These are phyloP conservation scores for Prochilodus magdalenae DNA, from an alignment of 2,113 vertebrate genomes.

Conservation along the genomic window DNA sequence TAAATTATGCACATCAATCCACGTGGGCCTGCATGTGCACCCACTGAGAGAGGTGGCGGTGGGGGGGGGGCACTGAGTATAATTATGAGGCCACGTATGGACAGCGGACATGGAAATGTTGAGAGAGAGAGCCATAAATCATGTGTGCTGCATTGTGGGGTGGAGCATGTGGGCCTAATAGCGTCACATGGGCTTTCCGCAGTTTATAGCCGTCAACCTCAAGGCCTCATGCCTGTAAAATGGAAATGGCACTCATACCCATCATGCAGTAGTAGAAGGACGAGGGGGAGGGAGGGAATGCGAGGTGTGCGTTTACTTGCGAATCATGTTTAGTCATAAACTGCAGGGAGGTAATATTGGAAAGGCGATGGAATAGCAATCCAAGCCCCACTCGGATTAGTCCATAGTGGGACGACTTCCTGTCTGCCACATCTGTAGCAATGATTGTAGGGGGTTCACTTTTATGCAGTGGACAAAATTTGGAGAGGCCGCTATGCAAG, in stretches of 20 bases:
- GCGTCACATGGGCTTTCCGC: slow-evolving; percentile 49
- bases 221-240: slow-evolving; percentile 41
- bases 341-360: slow-evolving; percentile 1
- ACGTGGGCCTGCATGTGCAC: neutral
- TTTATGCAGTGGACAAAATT: too few species aligned
- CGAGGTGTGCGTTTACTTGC: slow-evolving; percentile 55
- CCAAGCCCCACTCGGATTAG: too few species aligned
- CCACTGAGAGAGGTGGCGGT: slow-evolving; percentile 47
- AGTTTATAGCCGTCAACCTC: slow-evolving; percentile 50
- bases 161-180: slow-evolving; percentile 56
- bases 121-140: slow-evolving; percentile 67
- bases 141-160: slow-evolving; percentile 57
- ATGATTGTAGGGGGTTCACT: too few species aligned
- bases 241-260: slow-evolving; percentile 44
- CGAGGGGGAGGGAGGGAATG: neutral
- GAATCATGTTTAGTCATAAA: slow-evolving; percentile 57
- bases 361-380: slow-evolving; percentile 3
- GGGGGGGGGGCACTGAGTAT: slow-evolving; percentile 63
- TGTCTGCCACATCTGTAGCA: too few species aligned
- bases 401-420: too few species aligned
- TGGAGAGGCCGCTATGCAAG: too few species aligned
- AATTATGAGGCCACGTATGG: slow-evolving; percentile 66
- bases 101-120: slow-evolving; percentile 54
- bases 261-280: slow-evolving; percentile 1
- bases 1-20: slow-evolving; percentile 71